phyloP scores from a whole-genome alignment of 2,113 vertebrate species.

The Falco punctatus region DNA sequence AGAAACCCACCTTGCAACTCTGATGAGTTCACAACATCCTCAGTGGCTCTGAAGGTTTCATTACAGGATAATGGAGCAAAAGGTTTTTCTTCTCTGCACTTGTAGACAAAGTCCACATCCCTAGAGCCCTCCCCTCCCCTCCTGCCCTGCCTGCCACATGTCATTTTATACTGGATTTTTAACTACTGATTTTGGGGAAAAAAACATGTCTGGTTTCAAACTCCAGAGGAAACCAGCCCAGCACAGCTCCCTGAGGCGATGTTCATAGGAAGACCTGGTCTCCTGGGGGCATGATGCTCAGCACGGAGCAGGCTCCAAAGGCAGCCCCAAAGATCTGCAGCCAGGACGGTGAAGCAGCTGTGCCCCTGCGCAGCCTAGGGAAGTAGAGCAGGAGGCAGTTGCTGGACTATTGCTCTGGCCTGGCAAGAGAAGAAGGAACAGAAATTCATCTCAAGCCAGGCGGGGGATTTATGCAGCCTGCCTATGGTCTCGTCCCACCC shows the following conservation, averaged over 20 bases:
- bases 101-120: background rate
- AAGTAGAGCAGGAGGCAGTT: background rate
- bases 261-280: background rate
- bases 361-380: background rate
- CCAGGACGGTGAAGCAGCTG: background rate
- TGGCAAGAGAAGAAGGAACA: background rate
- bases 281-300: fast-evolving
- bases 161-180: background rate
- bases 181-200: background rate
- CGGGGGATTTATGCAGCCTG: background rate
- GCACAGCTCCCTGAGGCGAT: fast-evolving
- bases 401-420: background rate
- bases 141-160: background rate
- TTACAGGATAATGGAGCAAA: background rate
- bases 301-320: background rate
- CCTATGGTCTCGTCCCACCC: background rate
- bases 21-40: background rate
- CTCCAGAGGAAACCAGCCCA: background rate
- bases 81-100: background rate
- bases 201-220: background rate
- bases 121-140: background rate
- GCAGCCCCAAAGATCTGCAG: background rate
- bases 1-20: background rate
- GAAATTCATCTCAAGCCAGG: background rate
- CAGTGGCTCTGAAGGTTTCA: background rate